phyloP scores from a whole-genome alignment of 2,113 vertebrate genomes.

The Daphoenositta chrysoptera region DNA sequence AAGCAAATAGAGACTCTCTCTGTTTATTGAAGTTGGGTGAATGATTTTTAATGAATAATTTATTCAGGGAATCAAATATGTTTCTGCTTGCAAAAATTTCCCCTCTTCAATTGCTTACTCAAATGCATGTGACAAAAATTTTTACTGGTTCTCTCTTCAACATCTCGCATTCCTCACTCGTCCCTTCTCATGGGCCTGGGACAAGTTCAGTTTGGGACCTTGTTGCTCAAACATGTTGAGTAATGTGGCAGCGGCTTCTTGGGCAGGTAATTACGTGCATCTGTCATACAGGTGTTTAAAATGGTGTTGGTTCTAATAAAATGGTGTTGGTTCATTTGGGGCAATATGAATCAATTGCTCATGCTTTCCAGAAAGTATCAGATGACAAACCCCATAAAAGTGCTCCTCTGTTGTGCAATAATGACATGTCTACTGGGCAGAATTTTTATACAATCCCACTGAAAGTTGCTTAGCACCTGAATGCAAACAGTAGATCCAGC shows the following conservation, averaged over 20 bases:
- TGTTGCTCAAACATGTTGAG: neutral
- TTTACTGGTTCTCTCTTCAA: neutral
- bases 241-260: neutral
- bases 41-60: constrained; percentile 23
- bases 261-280: fast-evolving
- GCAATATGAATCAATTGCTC: neutral
- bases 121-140: neutral
- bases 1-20: neutral
- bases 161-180: fast-evolving
- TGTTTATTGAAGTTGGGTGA: neutral
- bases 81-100: neutral
- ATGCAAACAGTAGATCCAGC: neutral
- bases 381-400: neutral
- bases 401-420: neutral
- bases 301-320: neutral
- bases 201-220: neutral
- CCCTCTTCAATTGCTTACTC: neutral
- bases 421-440: fast-evolving
- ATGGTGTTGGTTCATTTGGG: no score
- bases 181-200: neutral
- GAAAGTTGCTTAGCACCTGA: neutral
- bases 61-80: neutral
- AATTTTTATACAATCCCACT: neutral
- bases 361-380: neutral
- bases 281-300: neutral